phyloP scores from a whole-genome alignment of 2,113 vertebrate genomes.

The Peromyscus californicus region DNA sequence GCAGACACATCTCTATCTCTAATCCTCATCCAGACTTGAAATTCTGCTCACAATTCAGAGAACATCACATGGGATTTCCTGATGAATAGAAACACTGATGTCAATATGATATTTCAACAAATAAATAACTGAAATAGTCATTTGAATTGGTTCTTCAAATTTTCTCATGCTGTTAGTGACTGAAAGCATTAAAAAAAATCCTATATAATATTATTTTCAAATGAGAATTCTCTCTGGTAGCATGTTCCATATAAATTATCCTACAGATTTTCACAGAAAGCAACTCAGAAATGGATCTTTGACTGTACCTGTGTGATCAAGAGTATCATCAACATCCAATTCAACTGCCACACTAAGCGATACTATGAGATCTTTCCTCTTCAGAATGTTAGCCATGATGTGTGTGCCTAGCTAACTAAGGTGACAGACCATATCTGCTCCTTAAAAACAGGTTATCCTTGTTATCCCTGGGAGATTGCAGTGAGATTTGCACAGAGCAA shows the following conservation, averaged over 20 bases:
- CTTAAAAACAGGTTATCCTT: background rate
- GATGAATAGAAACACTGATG: background rate
- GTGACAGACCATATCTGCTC: background rate
- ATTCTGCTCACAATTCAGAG: background rate
- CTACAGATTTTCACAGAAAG: constrained; percentile 63
- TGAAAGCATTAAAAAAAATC: constrained; percentile 82
- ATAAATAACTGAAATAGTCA: constrained; percentile 39
- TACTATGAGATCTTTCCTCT: background rate
- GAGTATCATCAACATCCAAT: background rate
- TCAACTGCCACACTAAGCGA: background rate
- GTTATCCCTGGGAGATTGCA: background rate
- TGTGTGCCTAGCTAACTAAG: background rate
- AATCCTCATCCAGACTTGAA: constrained; percentile 21
- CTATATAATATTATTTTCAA: constrained; percentile 82
- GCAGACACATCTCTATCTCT: background rate
- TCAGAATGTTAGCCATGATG: background rate
- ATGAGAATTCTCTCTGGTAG: constrained; percentile 79
- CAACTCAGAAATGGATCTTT: constrained; percentile 30
- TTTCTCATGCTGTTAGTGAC: constrained; percentile 82
- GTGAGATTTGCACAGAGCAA: background rate
- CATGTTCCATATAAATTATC: constrained; percentile 56
- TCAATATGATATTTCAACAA: constrained; percentile 1
- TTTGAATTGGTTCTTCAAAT: constrained; percentile 39
- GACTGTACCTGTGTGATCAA: background rate
- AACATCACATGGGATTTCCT: background rate